phyloP scores from a whole-genome alignment of 2,113 vertebrate genomes.

The Callaeas wilsoni region DNA sequence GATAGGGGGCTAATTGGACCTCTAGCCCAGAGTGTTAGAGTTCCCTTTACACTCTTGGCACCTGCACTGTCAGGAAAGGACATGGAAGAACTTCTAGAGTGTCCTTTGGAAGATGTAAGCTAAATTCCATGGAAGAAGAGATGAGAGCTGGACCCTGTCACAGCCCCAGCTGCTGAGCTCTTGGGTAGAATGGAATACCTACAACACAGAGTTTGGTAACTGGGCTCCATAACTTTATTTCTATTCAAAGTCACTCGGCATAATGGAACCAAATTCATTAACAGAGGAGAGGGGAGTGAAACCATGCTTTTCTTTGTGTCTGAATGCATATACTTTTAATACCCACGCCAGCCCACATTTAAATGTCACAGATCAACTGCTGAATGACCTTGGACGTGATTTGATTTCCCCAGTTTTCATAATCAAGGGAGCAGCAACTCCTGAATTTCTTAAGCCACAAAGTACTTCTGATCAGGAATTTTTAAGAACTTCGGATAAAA shows the following conservation, averaged over 20 bases:
- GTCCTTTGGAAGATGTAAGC: not conserved
- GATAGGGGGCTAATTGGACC: not conserved
- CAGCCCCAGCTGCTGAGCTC: not conserved
- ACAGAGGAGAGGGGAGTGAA: not conserved
- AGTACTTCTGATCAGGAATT: not conserved
- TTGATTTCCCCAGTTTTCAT: not conserved
- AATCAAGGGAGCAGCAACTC: not conserved
- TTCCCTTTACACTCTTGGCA: not conserved
- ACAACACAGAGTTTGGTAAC: not conserved
- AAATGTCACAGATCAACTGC: not conserved
- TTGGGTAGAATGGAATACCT: not conserved
- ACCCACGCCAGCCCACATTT: not conserved
- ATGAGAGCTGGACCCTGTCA: not conserved
- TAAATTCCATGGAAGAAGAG: not conserved
- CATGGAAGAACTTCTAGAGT: not conserved
- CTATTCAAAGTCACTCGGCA: not conserved
- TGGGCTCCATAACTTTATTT: not conserved
- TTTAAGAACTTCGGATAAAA: not conserved
- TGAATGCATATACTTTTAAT: rapidly evolving
- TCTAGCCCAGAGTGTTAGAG: not conserved
- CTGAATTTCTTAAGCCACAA: not conserved
- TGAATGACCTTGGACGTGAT: not conserved
- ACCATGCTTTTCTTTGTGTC: not conserved
- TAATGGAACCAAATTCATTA: not conserved
- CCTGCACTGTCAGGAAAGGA: not conserved